Evolutionary conservation across 2,797 vertebrate species (phyloP).

Genomic region (Pangasius mekongensis): DNA sequence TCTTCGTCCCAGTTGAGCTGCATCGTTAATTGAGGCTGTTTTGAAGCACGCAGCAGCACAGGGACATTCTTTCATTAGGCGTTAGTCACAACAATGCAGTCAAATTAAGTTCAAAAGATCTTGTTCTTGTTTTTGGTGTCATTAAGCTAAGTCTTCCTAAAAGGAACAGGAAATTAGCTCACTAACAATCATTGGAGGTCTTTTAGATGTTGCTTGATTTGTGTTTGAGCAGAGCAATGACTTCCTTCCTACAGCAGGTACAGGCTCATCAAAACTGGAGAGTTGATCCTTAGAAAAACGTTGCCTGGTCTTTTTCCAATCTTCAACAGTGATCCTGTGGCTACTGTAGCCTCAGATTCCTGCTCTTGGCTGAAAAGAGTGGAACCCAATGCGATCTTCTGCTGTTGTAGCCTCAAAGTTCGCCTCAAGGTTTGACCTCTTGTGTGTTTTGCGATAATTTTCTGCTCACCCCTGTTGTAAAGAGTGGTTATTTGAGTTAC

Average conservation of each 20-base stretch:
- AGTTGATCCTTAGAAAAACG: not conserved
- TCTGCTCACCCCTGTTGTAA: not conserved
- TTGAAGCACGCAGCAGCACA: not conserved
- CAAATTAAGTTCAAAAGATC: not conserved
- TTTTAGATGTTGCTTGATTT: not conserved
- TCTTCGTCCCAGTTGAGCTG: not conserved
- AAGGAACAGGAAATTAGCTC: not conserved
- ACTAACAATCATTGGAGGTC: not conserved
- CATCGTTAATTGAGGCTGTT: not conserved
- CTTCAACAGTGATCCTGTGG: not conserved
- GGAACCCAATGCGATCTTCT: not conserved
- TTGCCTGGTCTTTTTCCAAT: not conserved
- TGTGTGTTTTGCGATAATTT: not conserved
- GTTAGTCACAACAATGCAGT: not conserved
- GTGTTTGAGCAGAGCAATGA: not conserved
- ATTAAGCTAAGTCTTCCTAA: not conserved
- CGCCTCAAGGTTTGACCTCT: not conserved
- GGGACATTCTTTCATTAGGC: conserved; percentile 7
- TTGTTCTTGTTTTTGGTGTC: too few species aligned
- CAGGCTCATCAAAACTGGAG: not conserved
- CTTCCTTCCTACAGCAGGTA: not conserved
- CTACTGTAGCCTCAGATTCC: not conserved
- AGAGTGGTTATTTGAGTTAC: not conserved
- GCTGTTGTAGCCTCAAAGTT: too few species aligned
- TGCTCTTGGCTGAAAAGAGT: not conserved